Evolutionary conservation across 2,888 invertebrate genomes (phyloP).

Genomic region (Geophilus truncorum): DNA sequence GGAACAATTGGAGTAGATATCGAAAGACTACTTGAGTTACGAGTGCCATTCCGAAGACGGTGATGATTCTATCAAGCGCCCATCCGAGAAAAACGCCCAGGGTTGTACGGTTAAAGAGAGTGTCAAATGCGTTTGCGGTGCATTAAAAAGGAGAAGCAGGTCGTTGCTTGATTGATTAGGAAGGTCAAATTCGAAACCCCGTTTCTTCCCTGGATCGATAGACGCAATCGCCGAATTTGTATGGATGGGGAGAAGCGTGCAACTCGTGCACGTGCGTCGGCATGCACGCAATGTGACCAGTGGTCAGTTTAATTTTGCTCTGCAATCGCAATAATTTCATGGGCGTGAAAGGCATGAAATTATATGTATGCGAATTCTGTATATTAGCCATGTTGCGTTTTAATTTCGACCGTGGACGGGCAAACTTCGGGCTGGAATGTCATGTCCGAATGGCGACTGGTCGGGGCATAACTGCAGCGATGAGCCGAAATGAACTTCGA

Average conservation of each 20-base stretch:
- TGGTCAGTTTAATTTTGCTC: background rate
- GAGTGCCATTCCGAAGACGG: conserved; percentile 24
- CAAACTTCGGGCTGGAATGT: background rate
- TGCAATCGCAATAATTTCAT: background rate
- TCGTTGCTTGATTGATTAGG: conserved; percentile 21
- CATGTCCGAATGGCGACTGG: background rate
- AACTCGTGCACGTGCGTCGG: background rate
- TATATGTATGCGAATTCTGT: background rate
- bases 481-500: background rate
- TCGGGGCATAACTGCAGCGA: background rate
- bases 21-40: conserved; percentile 25
- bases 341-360: background rate
- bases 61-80: conserved; percentile 27
- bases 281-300: background rate
- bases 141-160: conserved; percentile 10
- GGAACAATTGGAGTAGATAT: conserved; percentile 27
- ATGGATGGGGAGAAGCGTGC: background rate
- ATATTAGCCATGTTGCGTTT: background rate
- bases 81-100: background rate
- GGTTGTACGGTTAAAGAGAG: background rate
- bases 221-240: background rate
- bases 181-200: background rate
- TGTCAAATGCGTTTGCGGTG: conserved; percentile 23
- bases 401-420: background rate
- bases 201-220: background rate